Percentiles rank a stretch among this genome's conserved stretches.
Conservation (phyloP, 2,888 invertebrate genomes). For the Creontiades dilutus region DNA sequence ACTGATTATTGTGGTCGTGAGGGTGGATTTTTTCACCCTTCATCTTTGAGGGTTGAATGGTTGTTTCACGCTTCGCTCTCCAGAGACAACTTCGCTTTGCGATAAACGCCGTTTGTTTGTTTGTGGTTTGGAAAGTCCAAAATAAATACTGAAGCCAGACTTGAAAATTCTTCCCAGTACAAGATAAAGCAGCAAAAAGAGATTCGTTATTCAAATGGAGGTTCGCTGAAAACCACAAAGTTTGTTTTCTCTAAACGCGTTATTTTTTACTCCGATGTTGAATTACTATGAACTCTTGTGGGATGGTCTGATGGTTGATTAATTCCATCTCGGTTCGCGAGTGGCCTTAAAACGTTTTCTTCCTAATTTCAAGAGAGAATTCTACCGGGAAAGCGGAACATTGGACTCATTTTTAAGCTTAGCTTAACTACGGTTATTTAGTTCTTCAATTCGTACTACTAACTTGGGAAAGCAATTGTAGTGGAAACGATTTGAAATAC, state of each 20-base stretch:
- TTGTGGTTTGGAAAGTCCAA: neutral
- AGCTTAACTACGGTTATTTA: too few relatives aligned
- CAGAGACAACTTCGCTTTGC: neutral
- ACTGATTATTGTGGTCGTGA: conserved; percentile 68
- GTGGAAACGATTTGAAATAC: too few relatives aligned
- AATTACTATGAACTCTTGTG: neutral
- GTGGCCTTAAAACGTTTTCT: too few relatives aligned
- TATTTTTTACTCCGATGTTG: neutral
- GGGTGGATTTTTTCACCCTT: conserved; percentile 31
- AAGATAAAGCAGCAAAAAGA: conserved; percentile 5
- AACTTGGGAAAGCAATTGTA: too few relatives aligned
- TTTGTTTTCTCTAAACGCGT: neutral
- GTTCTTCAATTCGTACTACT: too few relatives aligned
- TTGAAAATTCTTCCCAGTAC: neutral
- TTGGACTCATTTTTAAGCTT: too few relatives aligned
- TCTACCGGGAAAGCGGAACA: too few relatives aligned
- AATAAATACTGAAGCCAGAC: conserved; percentile 5
- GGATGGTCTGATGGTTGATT: too few relatives aligned
- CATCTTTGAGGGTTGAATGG: conserved; percentile 20
- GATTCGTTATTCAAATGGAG: neutral
- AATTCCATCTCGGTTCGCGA: too few relatives aligned
- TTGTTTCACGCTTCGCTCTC: neutral
- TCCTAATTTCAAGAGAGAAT: too few relatives aligned
- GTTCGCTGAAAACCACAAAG: neutral
- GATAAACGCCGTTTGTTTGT: neutral